Evolutionary conservation across 2,888 invertebrate genomes (phyloP), one percentile per base, ranked within the genome.

Genomic region (Apocheima hispidaria): DNA sequence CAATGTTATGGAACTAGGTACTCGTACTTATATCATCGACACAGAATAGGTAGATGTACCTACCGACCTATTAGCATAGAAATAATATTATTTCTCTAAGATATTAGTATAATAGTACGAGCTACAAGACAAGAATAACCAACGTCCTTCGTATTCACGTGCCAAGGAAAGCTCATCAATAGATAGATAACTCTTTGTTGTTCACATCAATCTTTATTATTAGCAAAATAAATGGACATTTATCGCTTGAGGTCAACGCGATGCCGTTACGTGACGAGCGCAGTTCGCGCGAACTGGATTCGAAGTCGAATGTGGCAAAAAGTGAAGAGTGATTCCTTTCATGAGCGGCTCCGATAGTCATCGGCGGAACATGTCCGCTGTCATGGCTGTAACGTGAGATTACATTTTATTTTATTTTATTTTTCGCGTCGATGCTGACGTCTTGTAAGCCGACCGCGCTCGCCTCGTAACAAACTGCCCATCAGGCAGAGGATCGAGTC

Each of bases 351-450:
- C 52, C 28, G 33, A 36, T 56, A 50, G 38, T 35, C n/a, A n/a
- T 44, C 43, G 38, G 38, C 56, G 57, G 41, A 53, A 56, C 65
- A 56, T 59, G 68, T 52, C 54, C 44, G 52, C 58, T 50, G 65
- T 63, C 63, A 14, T 54, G 63, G 53, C 56, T 66, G 44, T 53
- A 61, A 49, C 60, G 58, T 67, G 56, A 68, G 66, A 66, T 64
- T 49, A 60, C 12, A 20, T 46, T 26, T 30, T 26, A 38, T 69
- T 66, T 63, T 70, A 53, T 70, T 30, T 26, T 40, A 69, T 66
- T 63, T 70, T 54, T 70, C 71, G 72, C 72, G 55, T 70, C 68
- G 65, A 54, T 52, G 68, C 63, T 51, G 53, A 61, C 69, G 65
- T 61, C 71, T 67, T 60, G 67, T 66, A 60, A 62, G 50, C 16